Evolutionary conservation across 2,113 vertebrate genomes (phyloP), one percentile per base, ranked within the genome.

Genomic region (Anarrhichthys ocellatus): DNA sequence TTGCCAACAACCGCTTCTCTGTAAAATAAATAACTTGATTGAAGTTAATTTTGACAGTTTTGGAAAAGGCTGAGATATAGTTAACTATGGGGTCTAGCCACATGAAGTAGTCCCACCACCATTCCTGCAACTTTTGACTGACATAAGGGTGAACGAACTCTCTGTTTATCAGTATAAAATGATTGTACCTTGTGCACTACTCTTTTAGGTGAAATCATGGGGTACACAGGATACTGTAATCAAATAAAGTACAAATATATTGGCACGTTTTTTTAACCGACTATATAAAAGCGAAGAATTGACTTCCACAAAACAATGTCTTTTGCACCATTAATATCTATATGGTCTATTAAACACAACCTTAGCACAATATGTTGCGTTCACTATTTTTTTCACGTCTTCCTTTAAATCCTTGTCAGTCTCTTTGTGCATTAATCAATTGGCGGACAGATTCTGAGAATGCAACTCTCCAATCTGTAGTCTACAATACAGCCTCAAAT

Each of bases 401-500:
- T 69, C 38, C 34, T 29, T 48, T 46, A 38, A 65, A 17, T 66
- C 15, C 48, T 50, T 27, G 20, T 64, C 11, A 40, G 20, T 68
- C 2, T 71, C 1, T 76, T 29, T 63, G 44, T 74, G 40, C 59
- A 74, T 78, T 27, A 66, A 58, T 66, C 34, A 75, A 77, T 64
- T 38, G 71, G 46, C 58, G 85, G 61, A 76, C 54, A 73, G 4
- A 80, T 15, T n/a, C 29, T 52, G 74, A 82, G 58, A 63, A 65
- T 64, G 64, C 11, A 2, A 71, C 61, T 75, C 58, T 84, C 65
- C 83, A 76, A 73, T 91, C 83, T 89, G 85, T 44, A 80, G 84
- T 90, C 87, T 87, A 87, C 83, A 67, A 79, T 67, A 38, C 73
- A 24, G 72, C 74, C 86, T 88, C n/a, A 80, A 88, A 88, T 92